Evolutionary conservation across 2,888 invertebrate genomes (phyloP), one percentile per base, ranked within the genome.

Genomic region (Oxycera nigricornis): DNA sequence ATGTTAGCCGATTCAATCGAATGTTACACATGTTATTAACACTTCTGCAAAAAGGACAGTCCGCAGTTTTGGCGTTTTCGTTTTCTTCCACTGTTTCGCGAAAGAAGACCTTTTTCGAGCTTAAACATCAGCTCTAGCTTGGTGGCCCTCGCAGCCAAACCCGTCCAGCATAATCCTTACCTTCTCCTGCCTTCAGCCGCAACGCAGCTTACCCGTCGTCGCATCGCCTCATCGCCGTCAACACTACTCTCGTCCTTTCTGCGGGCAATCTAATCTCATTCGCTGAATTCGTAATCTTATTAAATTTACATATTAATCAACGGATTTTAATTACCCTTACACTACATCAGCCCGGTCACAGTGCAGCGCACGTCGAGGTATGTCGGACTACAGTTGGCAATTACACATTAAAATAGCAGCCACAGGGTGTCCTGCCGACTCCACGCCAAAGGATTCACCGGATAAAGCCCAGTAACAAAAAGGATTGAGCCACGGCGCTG

Each of bases 261-360:
- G 74, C 62, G 72, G 83, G 84, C 86, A 86, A 88, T 77, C 74
- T 84, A 84, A 84, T 84, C 90, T 91, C 92, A 92, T 93, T 93
- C 92, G 92, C 90, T 92, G 91, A 92, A 92, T 93, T 93, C 84
- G 93, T 94, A 94, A 94, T 94, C 94, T 94, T 94, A 94, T 94
- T 94, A 94, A 94, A 94, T 94, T 94, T 94, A 94, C 94, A 94
- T 94, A 94, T 94, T 94, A 94, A 94, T 94, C 94, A 94, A 94
- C 93, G 93, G 94, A 94, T 94, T 94, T 94, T 94, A 94, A 94
- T 94, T 94, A 94, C 94, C 91, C 92, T 89, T 91, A 90, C 83
- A 84, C 83, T 82, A 76, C 75, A 26, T 76, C 76, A 82, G 87
- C 88, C 6, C 14, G 6, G 24, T 24, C 26, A 72, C 57, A 70